phyloP scores from a whole-genome alignment of 2,888 invertebrate genomes.

The Corbicula japonica region DNA sequence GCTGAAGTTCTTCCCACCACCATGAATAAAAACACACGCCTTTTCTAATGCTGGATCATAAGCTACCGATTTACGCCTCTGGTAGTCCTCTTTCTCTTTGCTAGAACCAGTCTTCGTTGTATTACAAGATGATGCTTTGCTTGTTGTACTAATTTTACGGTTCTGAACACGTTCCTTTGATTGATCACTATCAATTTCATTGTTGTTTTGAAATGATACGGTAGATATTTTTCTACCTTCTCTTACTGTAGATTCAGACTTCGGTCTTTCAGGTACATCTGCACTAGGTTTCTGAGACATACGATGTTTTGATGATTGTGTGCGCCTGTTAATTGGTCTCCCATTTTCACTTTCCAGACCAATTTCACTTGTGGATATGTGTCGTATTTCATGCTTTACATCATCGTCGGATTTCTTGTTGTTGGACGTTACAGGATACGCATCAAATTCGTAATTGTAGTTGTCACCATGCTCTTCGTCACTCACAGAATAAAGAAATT shows the following conservation, averaged over 20 bases:
- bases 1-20: constrained; percentile 70
- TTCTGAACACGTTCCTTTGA: neutral
- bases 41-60: constrained; percentile 76
- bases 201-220: neutral
- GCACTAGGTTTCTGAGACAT: too few species aligned
- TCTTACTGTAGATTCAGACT: too few species aligned
- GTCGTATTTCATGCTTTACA: neutral
- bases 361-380: too few species aligned
- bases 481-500: constrained; percentile 48
- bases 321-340: too few species aligned
- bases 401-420: too few species aligned
- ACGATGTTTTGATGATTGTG: too few species aligned
- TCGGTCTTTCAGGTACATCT: too few species aligned
- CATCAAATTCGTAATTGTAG: constrained; percentile 44
- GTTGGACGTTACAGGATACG: constrained; percentile 18
- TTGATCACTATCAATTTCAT: neutral
- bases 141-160: neutral
- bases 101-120: neutral
- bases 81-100: neutral
- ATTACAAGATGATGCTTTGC: constrained; percentile 3
- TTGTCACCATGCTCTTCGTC: constrained; percentile 40
- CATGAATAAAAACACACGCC: constrained; percentile 70
- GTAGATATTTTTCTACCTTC: too few species aligned
- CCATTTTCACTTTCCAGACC: too few species aligned
- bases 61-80: constrained; percentile 46